phyloP scores from a whole-genome alignment of 2,888 invertebrate genomes.

The Pterostichus madidus region DNA sequence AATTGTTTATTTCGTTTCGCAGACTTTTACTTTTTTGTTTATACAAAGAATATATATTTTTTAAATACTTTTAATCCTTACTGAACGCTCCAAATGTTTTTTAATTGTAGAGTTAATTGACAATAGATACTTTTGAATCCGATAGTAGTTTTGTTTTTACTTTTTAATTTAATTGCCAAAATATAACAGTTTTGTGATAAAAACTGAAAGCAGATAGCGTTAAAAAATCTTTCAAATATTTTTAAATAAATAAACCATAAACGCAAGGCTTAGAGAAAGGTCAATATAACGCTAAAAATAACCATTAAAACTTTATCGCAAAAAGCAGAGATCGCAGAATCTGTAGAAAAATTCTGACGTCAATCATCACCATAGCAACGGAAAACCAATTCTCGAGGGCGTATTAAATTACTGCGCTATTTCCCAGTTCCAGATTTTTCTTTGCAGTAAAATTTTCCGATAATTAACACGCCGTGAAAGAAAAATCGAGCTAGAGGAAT shows the following conservation, averaged over 20 bases:
- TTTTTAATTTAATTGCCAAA: too few relatives aligned
- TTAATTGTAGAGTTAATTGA: too few relatives aligned
- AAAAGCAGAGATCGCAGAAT: constrained; percentile 47
- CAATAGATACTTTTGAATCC: too few relatives aligned
- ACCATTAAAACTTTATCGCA: constrained; percentile 20
- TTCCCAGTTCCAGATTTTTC: constrained; percentile 5
- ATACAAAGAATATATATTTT: too few relatives aligned
- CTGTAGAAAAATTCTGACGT: constrained; percentile 49
- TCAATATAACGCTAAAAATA: constrained; percentile 43
- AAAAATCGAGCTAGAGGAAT: background rate
- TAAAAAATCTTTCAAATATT: background rate
- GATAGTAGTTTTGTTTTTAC: too few relatives aligned
- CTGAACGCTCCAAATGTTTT: too few relatives aligned
- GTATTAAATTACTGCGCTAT: constrained; percentile 6
- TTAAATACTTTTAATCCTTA: too few relatives aligned
- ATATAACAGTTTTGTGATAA: too few relatives aligned
- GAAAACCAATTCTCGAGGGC: constrained; percentile 22
- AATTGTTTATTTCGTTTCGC: too few relatives aligned
- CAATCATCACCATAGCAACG: constrained; percentile 43
- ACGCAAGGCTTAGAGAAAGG: constrained; percentile 13
- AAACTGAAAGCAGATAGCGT: too few relatives aligned
- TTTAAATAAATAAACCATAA: constrained; percentile 8
- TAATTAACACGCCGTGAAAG: constrained; percentile 24
- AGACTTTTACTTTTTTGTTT: too few relatives aligned
- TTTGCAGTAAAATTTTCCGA: constrained; percentile 10